Evolutionary conservation across 2,113 vertebrate genomes (phyloP), one percentile per base, ranked within the genome.

Genomic region (Crotophaga sulcirostris): DNA sequence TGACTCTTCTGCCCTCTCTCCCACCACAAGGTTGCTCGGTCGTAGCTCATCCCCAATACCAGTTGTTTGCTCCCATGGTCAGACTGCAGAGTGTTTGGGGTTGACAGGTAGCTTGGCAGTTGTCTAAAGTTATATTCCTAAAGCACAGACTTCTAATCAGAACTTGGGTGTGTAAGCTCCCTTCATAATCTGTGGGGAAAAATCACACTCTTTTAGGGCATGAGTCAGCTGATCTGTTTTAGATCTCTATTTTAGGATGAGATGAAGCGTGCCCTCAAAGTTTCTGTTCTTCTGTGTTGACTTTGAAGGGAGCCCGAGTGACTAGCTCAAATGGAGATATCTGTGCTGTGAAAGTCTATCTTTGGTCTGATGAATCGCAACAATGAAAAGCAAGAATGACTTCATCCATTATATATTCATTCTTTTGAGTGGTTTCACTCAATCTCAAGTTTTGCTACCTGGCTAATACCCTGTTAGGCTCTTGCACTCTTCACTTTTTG

Each of bases 201-300:
- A 93, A 29, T 42, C 63, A 13, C 52, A 21, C 42, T 45, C 55
- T 80, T 85, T 74, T 19, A 84, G 90, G 90, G 59, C 90, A 47
- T 93, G 90, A 95, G 79, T 94, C 95, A 95, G 90, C 90, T 95
- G 82, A 90, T 94, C 72, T 77, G 21, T 69, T 93, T 49, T 2
- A 92, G 59, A 70, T 83, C 47, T 93, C 96, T 97, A 84, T 96
- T 97, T 96, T 38, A 59, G 90, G 94, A 91, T 68, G 70, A 95
- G 75, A 88, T 92, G 85, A 93, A 90, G 82, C 79, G 54, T 88
- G 79, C 21, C 79, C 67, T 88, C 83, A 16, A 62, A 69, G 78
- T 45, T 90, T 84, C 83, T 92, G n/a, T 74, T 94, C 79, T 54
- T 76, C 81, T 54, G 6, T 26, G 36, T n/a, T 90, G 85, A 10